Percentiles rank a stretch among this genome's conserved stretches.
phyloP scores from a whole-genome alignment of 2,797 vertebrate species.

The Oceanodroma leucorhoa region DNA sequence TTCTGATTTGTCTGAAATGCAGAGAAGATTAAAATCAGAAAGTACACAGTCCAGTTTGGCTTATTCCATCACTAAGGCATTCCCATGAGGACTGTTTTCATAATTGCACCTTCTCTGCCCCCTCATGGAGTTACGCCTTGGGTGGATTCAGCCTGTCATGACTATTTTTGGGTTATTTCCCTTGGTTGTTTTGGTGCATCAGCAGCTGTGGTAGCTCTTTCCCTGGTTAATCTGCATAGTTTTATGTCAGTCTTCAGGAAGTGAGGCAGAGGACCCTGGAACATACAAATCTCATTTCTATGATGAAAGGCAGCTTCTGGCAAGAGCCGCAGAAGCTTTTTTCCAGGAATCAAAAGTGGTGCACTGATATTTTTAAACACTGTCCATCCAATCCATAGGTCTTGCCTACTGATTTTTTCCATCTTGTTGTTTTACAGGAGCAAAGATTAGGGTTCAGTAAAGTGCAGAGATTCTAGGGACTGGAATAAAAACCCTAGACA shows the following conservation, averaged over 20 bases:
- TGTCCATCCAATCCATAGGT: not conserved
- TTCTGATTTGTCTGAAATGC: slow-evolving; percentile 48
- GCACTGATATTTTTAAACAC: not conserved
- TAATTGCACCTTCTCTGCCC: not conserved
- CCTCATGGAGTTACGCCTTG: not conserved
- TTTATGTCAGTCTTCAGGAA: not conserved
- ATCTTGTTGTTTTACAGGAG: not conserved
- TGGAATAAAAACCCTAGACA: not conserved
- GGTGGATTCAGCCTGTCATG: not conserved
- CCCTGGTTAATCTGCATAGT: not conserved
- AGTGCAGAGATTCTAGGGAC: not conserved
- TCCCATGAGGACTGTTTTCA: not conserved
- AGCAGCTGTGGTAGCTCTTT: not conserved
- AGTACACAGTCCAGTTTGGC: not conserved
- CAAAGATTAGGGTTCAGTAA: not conserved
- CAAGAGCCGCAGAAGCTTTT: not conserved
- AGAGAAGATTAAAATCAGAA: slow-evolving; percentile 30
- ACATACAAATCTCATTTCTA: not conserved
- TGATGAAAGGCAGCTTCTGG: not conserved
- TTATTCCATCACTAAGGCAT: not conserved
- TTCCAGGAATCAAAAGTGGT: not conserved
- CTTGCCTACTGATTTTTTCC: not conserved
- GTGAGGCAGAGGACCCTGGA: not conserved
- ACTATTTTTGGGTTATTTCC: not conserved
- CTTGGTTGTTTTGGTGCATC: not conserved